Evolutionary conservation across 2,888 invertebrate species (phyloP), one percentile per base, ranked within the genome.

Genomic region (Tetragnatha montana): DNA sequence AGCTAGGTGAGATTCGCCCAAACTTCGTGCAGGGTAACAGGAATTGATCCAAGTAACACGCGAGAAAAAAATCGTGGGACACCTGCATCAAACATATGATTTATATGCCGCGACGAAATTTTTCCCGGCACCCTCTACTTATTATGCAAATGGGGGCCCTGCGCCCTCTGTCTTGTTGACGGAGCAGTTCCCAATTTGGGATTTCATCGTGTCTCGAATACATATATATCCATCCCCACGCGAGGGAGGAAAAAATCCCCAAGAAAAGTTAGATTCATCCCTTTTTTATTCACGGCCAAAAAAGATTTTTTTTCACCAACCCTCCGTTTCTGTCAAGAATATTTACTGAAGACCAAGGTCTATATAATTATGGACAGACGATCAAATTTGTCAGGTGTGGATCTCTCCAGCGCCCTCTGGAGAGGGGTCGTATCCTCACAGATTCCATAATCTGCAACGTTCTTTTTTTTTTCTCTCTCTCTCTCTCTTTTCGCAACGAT

Each of bases 181-280:
- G 85, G 71, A 70, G 79, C 69, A 50, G 76, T 49, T 76, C 80
- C 70, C 76, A 84, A 84, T 84, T 84, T 84, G 50, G 78, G 70
- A 85, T 78, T 73, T 79, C 85, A 71, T 79, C 85, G 85, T 79
- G 85, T 50, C 71, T 19, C 17, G 85, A 85, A 85, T 85, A 73
- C 70, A 79, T 79, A 79, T 73, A 85, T 70, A 21, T 69, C 6
- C 14, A 47, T 6, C 49, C 19, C 73, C 14, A 73, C 12, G 21
- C 60, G 17, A 1, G 6, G 0, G 60, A 0, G 60, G 17, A 60
- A 60, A 73, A 73, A 21, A 19, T 21, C 73, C 21, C 35, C 73
- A 35, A 19, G 10, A 35, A 21, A 73, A 21, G 21, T 19, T 73
- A 35, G 8, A 22, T 12, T 73, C 35, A 7, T 73, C 21, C 35